Conservation (phyloP, 1,140 invertebrate genomes). For the Pachyrhynchus sulphureomaculatus region DNA sequence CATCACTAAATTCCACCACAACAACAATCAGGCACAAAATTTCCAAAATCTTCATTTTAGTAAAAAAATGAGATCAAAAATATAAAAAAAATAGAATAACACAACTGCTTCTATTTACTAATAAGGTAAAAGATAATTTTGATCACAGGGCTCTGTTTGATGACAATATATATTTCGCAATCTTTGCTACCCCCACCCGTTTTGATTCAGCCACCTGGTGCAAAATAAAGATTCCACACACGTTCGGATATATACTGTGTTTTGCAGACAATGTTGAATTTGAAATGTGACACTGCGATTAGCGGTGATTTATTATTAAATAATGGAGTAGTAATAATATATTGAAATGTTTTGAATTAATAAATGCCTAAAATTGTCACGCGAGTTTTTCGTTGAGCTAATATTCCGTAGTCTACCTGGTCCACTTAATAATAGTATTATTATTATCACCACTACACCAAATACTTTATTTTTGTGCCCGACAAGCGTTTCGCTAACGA, state of each 20-base stretch:
- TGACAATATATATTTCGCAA: slow-evolving; percentile 25
- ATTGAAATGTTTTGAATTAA: too few species aligned
- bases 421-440: too few species aligned
- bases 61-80: background rate
- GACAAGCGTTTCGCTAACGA: too few species aligned
- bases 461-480: too few species aligned
- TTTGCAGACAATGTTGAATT: slow-evolving; percentile 14
- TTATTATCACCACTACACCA: too few species aligned
- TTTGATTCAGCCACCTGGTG: slow-evolving; percentile 16
- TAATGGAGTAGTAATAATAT: too few species aligned
- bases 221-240: slow-evolving; percentile 15
- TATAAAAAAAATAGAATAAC: too few species aligned
- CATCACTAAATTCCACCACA: slow-evolving; percentile 6
- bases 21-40: slow-evolving; percentile 18
- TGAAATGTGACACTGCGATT: too few species aligned
- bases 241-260: slow-evolving; percentile 23
- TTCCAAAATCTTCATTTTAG: slow-evolving; percentile 4
- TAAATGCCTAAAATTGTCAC: too few species aligned
- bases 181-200: slow-evolving; percentile 1
- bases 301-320: too few species aligned
- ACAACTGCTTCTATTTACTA: background rate
- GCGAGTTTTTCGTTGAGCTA: too few species aligned
- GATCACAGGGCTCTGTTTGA: slow-evolving; percentile 1
- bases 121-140: background rate
- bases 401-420: too few species aligned